These are phyloP conservation scores for Xestia c-nigrum DNA, from an alignment of 2,888 invertebrate species.

Conservation along the genomic window DNA sequence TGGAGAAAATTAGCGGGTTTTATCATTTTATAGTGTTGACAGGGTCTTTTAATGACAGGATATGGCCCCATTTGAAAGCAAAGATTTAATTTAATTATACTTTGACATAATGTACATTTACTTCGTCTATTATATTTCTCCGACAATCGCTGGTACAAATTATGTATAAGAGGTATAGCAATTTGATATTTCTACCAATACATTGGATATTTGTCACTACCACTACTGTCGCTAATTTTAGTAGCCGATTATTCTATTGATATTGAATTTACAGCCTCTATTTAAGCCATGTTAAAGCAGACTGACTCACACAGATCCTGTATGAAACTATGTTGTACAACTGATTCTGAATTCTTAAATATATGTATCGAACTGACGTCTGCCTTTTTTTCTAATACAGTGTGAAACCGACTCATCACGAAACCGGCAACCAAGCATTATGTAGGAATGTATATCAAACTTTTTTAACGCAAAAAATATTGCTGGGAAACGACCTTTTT, in stretches of 20 bases:
- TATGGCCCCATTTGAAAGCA: not conserved
- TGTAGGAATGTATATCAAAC: no score
- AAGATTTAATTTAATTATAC: not conserved
- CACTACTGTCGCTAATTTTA: constrained; percentile 5
- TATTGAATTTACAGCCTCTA: constrained; percentile 9
- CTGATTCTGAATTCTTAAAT: not conserved
- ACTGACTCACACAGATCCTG: constrained; percentile 24
- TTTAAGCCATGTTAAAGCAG: not conserved
- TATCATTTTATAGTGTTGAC: not conserved
- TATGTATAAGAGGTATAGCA: not conserved
- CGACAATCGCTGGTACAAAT: constrained; percentile 2
- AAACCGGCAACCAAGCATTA: no score
- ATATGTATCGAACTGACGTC: not conserved
- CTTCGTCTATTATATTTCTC: no score
- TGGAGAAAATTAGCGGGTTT: not conserved
- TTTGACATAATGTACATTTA: no score
- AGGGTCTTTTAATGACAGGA: not conserved
- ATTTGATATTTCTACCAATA: constrained; percentile 10
- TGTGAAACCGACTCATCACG: no score
- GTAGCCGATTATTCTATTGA: constrained; percentile 16
- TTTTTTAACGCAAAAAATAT: no score
- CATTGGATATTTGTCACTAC: constrained; percentile 14
- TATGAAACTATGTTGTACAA: constrained; percentile 14
- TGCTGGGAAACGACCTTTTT: no score
- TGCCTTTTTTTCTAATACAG: no score